Evolutionary conservation across 2,888 invertebrate species (phyloP), one percentile per base, ranked within the genome.

Genomic region (Orthosia gracilis): DNA sequence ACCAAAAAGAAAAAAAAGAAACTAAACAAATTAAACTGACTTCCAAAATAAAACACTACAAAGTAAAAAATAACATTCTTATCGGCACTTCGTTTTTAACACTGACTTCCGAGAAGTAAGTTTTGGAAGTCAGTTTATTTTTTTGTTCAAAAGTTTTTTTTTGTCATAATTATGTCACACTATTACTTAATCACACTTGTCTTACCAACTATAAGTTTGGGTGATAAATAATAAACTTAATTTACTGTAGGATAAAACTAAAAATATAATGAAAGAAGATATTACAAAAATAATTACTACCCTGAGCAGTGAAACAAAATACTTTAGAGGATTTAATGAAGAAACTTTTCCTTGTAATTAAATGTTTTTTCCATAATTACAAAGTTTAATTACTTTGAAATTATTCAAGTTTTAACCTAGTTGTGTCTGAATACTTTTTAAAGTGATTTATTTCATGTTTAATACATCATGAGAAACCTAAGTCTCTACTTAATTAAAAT

Each of bases 311-410:
- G 64, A 83, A 83, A 69, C 45, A 50, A 63, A 62, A 84, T 64
- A 65, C 65, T 84, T 78, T 21, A 54, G 2, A 73, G 54, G 31
- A 64, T 55, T 83, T 80, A 65, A 84, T 73, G 58, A 73, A 83
- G 17, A 69, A 84, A 84, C 66, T 80, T 80, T 73, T 68, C 63
- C 58, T 73, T 66, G 13, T 47, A 67, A 72, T 63, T 64, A 55
- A 69, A 64, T 21, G 18, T 26, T 63, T 52, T 57, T 67, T 54
- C 50, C 45, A 66, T 63, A 78, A 83, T 68, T 54, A 62, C 7
- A 66, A 66, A 69, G 65, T 69, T 69, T 31, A 78, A 78, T 65
- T 83, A 69, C 68, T 63, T 69, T 47, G 21, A 23, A 69, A 63
- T 50, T 69, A 31, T 76, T 76, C 45, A 57, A 52, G 50, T 21